These are phyloP conservation scores for Cynodonichthys magdalenae DNA, from an alignment of 2,797 vertebrate species.

Conservation along the genomic window DNA sequence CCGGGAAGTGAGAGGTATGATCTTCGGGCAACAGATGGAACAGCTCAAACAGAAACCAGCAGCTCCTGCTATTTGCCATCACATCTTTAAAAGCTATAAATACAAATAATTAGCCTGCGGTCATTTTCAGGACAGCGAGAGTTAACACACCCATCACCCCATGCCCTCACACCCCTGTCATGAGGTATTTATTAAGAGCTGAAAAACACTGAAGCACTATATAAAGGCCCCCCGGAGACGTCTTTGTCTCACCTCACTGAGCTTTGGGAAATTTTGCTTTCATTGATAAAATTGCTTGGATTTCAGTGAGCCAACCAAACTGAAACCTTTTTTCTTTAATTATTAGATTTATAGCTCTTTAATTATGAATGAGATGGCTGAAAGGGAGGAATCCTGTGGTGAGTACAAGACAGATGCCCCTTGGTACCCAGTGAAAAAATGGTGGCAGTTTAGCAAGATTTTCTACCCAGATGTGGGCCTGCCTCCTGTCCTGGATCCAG, in stretches of 20 bases:
- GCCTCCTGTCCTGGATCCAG: constrained; percentile 63
- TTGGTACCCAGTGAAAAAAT: constrained; percentile 64
- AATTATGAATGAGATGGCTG: constrained; percentile 46
- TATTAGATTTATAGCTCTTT: constrained; percentile 4
- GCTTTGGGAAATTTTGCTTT: constrained; percentile 24
- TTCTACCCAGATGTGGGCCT: constrained; percentile 71
- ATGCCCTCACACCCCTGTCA: constrained; percentile 63
- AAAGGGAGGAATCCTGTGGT: constrained; percentile 47
- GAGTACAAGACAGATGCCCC: constrained; percentile 31
- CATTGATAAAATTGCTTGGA: constrained; percentile 28
- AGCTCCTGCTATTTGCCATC: constrained; percentile 75
- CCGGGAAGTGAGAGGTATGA: constrained; percentile 60
- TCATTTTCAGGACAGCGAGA: constrained; percentile 50
- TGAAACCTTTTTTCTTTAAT: constrained; percentile 6
- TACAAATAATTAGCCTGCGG: constrained; percentile 77
- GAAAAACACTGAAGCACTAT: constrained; percentile 63
- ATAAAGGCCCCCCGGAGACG: constrained; percentile 65
- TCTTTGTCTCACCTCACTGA: constrained; percentile 31
- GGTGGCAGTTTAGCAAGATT: constrained; percentile 64
- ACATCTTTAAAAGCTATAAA: constrained; percentile 78
- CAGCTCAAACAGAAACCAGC: constrained; percentile 50
- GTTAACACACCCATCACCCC: constrained; percentile 71
- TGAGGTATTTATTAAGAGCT: constrained; percentile 72
- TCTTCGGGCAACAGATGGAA: constrained; percentile 52
- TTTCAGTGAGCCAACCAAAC: constrained; percentile 6